These are phyloP conservation scores for Physeter macrocephalus DNA, from an alignment of 2,113 vertebrate genomes.

Conservation along the genomic window DNA sequence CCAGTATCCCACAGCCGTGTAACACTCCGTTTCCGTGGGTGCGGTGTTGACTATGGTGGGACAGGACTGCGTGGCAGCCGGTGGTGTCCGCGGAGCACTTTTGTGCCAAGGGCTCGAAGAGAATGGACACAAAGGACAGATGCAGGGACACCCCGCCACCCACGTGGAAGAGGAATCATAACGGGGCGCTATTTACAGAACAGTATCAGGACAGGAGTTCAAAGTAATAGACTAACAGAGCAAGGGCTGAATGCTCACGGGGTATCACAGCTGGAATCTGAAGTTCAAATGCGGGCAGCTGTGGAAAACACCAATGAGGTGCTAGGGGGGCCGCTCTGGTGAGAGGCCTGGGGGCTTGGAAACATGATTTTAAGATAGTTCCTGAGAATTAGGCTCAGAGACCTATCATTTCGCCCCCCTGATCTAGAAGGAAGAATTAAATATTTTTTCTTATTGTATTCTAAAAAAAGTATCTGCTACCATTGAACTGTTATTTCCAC, in stretches of 20 bases:
- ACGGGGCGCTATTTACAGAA: background rate
- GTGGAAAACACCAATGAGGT: background rate
- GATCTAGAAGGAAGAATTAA: background rate
- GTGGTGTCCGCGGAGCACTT: background rate
- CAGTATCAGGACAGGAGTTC: background rate
- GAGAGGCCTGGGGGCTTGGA: background rate
- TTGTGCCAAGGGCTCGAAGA: background rate
- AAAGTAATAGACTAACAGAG: background rate
- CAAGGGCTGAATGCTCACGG: background rate
- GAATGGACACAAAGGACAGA: background rate
- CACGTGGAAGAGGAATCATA: background rate
- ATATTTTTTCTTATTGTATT: background rate
- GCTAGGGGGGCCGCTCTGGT: background rate
- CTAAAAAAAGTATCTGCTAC: background rate
- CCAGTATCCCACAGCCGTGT: background rate
- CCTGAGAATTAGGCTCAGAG: background rate
- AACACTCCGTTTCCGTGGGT: background rate
- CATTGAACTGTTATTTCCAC: background rate
- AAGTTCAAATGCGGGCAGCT: background rate
- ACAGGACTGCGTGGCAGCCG: background rate
- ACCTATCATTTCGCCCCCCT: conserved; percentile 12
- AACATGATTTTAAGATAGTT: background rate
- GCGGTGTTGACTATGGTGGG: background rate
- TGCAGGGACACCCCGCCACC: background rate
- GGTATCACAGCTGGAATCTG: background rate